Conservation (phyloP, 2,888 invertebrate genomes). For the Tenthredo scrophulariae region DNA sequence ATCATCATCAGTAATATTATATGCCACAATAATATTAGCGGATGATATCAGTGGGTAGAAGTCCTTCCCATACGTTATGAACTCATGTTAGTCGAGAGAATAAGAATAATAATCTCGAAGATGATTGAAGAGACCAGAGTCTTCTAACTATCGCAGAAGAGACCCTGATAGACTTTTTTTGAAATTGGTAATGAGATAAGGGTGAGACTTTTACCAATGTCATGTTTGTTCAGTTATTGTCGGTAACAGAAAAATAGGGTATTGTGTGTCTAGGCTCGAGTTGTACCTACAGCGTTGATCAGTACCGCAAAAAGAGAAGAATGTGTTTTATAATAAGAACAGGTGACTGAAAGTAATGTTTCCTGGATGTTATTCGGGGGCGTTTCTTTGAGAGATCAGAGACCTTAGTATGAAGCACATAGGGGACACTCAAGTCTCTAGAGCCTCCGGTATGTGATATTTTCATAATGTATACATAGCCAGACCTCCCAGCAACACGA, state of each 20-base stretch:
- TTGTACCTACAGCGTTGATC: not conserved
- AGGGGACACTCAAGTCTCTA: conserved; percentile 1
- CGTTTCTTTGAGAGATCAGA: not conserved
- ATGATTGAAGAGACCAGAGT: not conserved
- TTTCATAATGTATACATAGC: conserved; percentile 17
- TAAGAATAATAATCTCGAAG: not conserved
- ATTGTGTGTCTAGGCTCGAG: not conserved
- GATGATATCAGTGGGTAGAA: not conserved
- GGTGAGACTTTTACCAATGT: not conserved
- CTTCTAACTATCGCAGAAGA: not conserved
- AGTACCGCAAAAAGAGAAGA: not conserved
- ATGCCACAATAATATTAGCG: not conserved
- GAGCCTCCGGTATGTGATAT: not conserved
- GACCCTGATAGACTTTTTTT: not conserved
- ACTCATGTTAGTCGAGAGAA: not conserved
- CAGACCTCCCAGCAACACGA: conserved; percentile 18
- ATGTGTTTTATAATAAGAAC: not conserved
- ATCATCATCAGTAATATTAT: conserved; percentile 16
- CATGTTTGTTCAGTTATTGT: not conserved
- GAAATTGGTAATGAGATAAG: not conserved
- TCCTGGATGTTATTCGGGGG: not conserved
- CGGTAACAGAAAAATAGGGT: not conserved
- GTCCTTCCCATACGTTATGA: not conserved
- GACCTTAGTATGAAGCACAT: not conserved
- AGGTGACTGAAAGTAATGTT: conserved; percentile 8